Evolutionary conservation across 1,140 invertebrate species (phyloP), one percentile per base, ranked within the genome.

Genomic region (Branchinecta lindahli): DNA sequence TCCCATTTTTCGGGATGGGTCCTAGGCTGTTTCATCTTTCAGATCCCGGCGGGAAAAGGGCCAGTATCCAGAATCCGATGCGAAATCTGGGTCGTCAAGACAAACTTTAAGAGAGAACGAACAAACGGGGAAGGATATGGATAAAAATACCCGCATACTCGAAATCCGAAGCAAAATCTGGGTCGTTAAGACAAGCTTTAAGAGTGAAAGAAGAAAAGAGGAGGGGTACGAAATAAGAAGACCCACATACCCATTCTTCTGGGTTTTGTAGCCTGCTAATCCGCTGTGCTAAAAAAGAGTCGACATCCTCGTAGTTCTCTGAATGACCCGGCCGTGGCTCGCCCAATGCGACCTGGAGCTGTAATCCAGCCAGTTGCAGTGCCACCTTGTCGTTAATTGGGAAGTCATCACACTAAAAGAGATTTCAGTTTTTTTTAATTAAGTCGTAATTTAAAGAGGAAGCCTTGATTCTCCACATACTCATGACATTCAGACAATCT

Each of bases 331-430:
- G 86, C 72, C 82, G 77, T 7, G 90, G 92, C 80, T 94, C 90
- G 7, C 93, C 93, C 33, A 95, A 82, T 21, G 90, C 85, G 33
- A 96, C 93, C 81, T 96, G 93, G 66, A 92, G 91, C 80, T 97
- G 94, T 0, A 96, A 81, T 44, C 94, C 94, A 8, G 93, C 92
- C 73, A 97, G 80, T 78, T 96, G 93, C 3, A 96, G 82, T 4
- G 92, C 92, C 66, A 96, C 91, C 79, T 95, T 94, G 79, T 95
- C 92, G 21, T 90, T 93, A 8, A 96, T 90, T 0, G 92, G 92
- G 78, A 94, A 96, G 76, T 95, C 92, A 80, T 97, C 94, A 80
- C 88, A 86, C 88, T 92, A 75, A 71, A 84, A 78, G 72, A 75
- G 75, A 72, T 72, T 69, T 68, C 44, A 47, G 33, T 33, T 33